These are phyloP conservation scores for Pseudorasbora parva DNA, from an alignment of 2,113 vertebrate genomes.

Conservation along the genomic window DNA sequence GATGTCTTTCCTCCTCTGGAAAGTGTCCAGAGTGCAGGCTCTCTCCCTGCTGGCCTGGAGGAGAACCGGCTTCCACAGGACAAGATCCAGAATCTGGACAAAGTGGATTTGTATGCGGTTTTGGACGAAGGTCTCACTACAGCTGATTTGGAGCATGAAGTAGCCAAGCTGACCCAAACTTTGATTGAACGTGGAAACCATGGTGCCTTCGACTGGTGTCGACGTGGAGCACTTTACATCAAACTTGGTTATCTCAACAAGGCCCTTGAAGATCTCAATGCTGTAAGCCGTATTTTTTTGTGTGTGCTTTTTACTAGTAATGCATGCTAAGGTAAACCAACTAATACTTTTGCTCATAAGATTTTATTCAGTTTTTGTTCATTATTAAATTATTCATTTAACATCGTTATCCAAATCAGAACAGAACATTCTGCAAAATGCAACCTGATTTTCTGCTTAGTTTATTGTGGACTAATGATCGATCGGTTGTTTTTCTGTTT, in stretches of 20 bases:
- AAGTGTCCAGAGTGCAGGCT: not conserved
- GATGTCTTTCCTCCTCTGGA: constrained; percentile 57
- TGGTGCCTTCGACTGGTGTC: constrained; percentile 73
- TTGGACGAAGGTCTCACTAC: constrained; percentile 49
- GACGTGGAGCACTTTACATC: constrained; percentile 73
- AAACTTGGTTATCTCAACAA: constrained; percentile 75
- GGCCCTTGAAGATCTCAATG: constrained; percentile 74
- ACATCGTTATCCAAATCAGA: constrained; percentile 2
- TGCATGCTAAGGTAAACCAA: too few species aligned
- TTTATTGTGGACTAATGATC: constrained; percentile 33
- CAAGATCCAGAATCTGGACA: constrained; percentile 61
- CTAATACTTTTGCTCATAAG: not conserved
- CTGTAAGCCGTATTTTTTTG: constrained; percentile 66
- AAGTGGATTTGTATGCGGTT: constrained; percentile 54
- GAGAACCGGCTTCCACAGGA: constrained; percentile 13
- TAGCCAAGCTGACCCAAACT: constrained; percentile 65
- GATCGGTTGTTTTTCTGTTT: constrained; percentile 51
- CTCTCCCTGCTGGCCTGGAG: not conserved
- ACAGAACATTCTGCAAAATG: not conserved
- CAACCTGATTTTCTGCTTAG: constrained; percentile 3
- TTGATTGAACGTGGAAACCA: constrained; percentile 60
- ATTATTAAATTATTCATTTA: not conserved
- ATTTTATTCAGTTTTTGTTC: not conserved
- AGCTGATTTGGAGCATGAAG: constrained; percentile 66
- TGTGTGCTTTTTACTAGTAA: not conserved